Evolutionary conservation across 1,140 invertebrate species (phyloP).

Genomic region (Nixonia krombeini): DNA sequence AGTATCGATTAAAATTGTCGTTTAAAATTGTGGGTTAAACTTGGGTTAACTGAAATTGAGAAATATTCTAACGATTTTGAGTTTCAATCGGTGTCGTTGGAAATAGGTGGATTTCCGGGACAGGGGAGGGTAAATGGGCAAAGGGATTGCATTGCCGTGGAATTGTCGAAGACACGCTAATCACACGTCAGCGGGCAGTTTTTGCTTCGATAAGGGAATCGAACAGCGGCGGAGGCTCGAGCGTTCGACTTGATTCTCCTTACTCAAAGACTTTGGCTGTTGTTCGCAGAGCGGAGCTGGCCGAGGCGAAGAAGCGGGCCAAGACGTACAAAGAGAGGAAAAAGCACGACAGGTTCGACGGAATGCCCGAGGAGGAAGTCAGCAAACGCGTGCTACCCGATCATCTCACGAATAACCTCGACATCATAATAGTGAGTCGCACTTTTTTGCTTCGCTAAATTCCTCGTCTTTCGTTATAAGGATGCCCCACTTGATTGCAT

Average conservation of each 20-base stretch:
- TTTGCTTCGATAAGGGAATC: conserved; percentile 34
- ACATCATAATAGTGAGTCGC: conserved; percentile 97
- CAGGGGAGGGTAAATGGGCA: too few relatives aligned
- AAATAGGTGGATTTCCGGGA: too few relatives aligned
- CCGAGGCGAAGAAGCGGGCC: conserved; percentile 76
- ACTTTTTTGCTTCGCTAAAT: conserved; percentile 17
- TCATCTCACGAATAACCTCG: conserved; percentile 91
- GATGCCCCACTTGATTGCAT: conserved; percentile 11
- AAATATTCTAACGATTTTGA: too few relatives aligned
- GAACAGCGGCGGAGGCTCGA: conserved; percentile 30
- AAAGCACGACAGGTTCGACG: conserved; percentile 97
- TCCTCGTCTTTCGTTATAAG: too few relatives aligned
- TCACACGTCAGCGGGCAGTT: conserved; percentile 34
- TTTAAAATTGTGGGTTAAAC: too few relatives aligned
- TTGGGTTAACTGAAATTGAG: too few relatives aligned
- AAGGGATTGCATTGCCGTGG: too few relatives aligned
- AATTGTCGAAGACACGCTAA: conserved; percentile 17
- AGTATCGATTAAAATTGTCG: too few relatives aligned
- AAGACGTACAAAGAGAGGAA: conserved; percentile 89
- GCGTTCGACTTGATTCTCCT: conserved; percentile 42
- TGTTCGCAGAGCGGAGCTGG: conserved; percentile 76
- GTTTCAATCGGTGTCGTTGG: too few relatives aligned
- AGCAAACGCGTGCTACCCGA: conserved; percentile 92
- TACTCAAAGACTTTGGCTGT: conserved; percentile 46
- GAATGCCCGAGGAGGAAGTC: conserved; percentile 97